phyloP scores from a whole-genome alignment of 1,140 invertebrate genomes.

The Drosophila kohkoa region DNA sequence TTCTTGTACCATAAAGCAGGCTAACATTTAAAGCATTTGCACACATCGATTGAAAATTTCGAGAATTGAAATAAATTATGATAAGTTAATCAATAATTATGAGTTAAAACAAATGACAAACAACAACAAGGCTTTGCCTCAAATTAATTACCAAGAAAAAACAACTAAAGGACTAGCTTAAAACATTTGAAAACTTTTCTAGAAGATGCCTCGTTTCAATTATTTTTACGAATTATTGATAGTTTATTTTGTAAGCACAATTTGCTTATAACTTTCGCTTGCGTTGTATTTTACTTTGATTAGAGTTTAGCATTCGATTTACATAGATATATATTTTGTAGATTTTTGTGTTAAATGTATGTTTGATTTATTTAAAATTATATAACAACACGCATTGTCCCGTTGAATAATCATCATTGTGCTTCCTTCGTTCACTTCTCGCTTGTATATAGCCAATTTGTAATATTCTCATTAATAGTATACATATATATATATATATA shows the following conservation, averaged over 20 bases:
- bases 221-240: conserved; percentile 21
- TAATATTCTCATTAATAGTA: conserved; percentile 23
- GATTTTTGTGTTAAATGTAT: conserved; percentile 17
- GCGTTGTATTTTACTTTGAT: conserved; percentile 76
- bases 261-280: conserved; percentile 70
- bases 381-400: conserved; percentile 74
- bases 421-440: conserved; percentile 6
- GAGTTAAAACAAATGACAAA: conserved; percentile 21
- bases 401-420: conserved; percentile 44
- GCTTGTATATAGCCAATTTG: conserved; percentile 71
- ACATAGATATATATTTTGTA: conserved; percentile 12
- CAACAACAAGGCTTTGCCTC: conserved; percentile 73
- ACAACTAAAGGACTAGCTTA: conserved; percentile 72
- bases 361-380: conserved; percentile 71
- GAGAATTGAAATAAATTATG: conserved; percentile 10
- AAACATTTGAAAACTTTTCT: conserved; percentile 47
- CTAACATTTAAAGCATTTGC: conserved; percentile 80
- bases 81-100: not conserved
- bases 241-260: conserved; percentile 72
- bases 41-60: conserved; percentile 56
- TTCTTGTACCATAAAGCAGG: conserved; percentile 79
- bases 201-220: conserved; percentile 24
- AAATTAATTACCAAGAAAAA: conserved; percentile 58
- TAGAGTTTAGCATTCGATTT: conserved; percentile 61
- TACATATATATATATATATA: conserved; percentile 43